A percentile compares a stretch with the other conserved stretches of the same genome.
These are phyloP conservation scores for Centropus bengalensis DNA, from an alignment of 2,113 vertebrate genomes.

Conservation along the genomic window DNA sequence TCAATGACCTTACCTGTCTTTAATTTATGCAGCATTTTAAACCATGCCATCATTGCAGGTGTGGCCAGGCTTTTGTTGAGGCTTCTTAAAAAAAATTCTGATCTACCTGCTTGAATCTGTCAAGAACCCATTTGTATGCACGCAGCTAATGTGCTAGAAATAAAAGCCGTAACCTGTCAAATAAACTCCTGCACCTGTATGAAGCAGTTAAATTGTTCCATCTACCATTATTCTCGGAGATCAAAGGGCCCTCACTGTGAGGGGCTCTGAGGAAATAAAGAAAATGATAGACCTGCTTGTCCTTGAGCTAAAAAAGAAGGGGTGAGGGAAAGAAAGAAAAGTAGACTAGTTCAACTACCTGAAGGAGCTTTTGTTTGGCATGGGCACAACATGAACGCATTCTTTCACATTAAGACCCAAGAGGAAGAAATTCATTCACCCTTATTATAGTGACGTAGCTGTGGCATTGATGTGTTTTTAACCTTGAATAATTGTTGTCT, in stretches of 20 bases:
- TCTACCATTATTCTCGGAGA: slow-evolving; percentile 79
- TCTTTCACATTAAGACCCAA: slow-evolving; percentile 78
- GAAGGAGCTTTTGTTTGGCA: slow-evolving; percentile 79
- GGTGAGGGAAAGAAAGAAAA: slow-evolving; percentile 33
- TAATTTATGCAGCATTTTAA: slow-evolving; percentile 71
- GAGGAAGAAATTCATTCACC: slow-evolving; percentile 84
- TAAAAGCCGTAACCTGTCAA: slow-evolving; percentile 81
- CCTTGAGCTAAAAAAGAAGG: slow-evolving; percentile 69
- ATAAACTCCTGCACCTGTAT: slow-evolving; percentile 82
- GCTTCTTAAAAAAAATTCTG: slow-evolving; percentile 46
- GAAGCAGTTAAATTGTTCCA: slow-evolving; percentile 78
- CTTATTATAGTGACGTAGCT: slow-evolving; percentile 79
- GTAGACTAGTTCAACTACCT: slow-evolving; percentile 74
- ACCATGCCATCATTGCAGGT: slow-evolving; percentile 70
- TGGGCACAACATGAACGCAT: slow-evolving; percentile 75
- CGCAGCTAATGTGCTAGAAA: slow-evolving; percentile 78
- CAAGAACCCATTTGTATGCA: slow-evolving; percentile 79
- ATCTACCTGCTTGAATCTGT: slow-evolving; percentile 79
- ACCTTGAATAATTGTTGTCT: slow-evolving; percentile 89
- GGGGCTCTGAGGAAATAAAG: slow-evolving; percentile 73
- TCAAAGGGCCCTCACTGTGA: slow-evolving; percentile 79
- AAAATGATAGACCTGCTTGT: slow-evolving; percentile 76
- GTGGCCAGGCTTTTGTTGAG: slow-evolving; percentile 68
- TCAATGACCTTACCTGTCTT: slow-evolving; percentile 68
- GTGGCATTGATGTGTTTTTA: slow-evolving; percentile 84